phyloP scores from a whole-genome alignment of 2,797 vertebrate genomes.

The Typhlichthys subterraneus region DNA sequence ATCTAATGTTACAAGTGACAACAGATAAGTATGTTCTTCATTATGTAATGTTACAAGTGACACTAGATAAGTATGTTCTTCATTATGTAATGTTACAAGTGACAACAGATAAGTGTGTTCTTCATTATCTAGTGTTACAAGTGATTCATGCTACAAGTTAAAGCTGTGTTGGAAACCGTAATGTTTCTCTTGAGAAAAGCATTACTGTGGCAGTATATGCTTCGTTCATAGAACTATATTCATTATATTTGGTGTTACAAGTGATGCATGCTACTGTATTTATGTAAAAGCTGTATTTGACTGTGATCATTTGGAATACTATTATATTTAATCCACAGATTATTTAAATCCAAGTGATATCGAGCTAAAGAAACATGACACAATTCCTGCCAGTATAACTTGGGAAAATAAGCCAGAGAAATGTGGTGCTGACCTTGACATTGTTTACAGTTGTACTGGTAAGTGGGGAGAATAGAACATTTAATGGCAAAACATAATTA shows the following conservation, averaged over 20 bases:
- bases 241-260: not conserved
- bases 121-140: too few relatives aligned
- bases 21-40: too few relatives aligned
- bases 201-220: too few relatives aligned
- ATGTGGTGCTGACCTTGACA: not conserved
- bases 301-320: not conserved
- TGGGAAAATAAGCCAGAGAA: not conserved
- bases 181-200: too few relatives aligned
- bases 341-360: slow-evolving; percentile 13
- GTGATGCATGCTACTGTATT: not conserved
- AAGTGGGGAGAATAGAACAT: slow-evolving; percentile 5
- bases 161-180: too few relatives aligned
- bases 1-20: too few relatives aligned
- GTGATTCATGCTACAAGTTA: too few relatives aligned
- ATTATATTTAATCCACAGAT: slow-evolving; percentile 11
- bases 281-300: not conserved
- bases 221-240: too few relatives aligned
- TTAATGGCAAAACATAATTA: not conserved
- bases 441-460: slow-evolving; percentile 41
- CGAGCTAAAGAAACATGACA: accelerated
- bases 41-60: too few relatives aligned
- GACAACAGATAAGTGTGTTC: too few relatives aligned
- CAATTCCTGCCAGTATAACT: slow-evolving; percentile 8
- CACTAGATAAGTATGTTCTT: slow-evolving; percentile 28
- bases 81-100: too few relatives aligned